Evolutionary conservation across 2,888 invertebrate genomes (phyloP).

Genomic region (Plagodis pulveraria): DNA sequence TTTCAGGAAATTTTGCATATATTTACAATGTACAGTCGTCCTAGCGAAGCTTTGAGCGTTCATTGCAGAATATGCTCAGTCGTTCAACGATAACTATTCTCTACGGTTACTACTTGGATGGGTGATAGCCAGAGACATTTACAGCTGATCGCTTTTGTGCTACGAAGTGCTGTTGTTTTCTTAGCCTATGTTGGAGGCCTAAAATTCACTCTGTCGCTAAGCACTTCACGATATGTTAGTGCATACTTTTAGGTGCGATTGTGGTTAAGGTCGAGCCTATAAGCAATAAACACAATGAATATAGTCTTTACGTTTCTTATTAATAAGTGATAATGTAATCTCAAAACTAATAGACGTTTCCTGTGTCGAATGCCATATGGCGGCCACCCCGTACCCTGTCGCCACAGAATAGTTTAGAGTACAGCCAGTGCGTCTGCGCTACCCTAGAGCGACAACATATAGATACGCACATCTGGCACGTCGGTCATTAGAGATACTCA

Average conservation of each 20-base stretch:
- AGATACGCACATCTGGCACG: slow-evolving; percentile 62
- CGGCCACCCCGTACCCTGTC: slow-evolving; percentile 44
- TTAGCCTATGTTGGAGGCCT: no score
- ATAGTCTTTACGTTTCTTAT: slow-evolving; percentile 24
- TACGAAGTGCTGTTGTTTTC: no score
- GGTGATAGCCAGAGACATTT: no score
- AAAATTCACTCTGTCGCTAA: no score
- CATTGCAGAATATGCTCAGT: no score
- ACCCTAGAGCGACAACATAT: slow-evolving; percentile 37
- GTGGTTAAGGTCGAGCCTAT: no score
- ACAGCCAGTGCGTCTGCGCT: slow-evolving; percentile 16
- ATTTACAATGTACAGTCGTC: no score
- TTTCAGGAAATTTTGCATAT: no score
- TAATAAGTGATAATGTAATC: slow-evolving; percentile 52
- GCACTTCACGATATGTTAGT: neutral
- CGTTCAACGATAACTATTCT: no score
- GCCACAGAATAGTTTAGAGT: neutral
- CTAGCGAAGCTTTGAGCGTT: no score
- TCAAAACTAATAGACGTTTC: slow-evolving; percentile 62
- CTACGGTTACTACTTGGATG: no score
- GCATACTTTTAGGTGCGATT: neutral
- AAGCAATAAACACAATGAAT: neutral
- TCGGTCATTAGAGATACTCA: slow-evolving; percentile 57
- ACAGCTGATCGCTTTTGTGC: no score
- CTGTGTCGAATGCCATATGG: slow-evolving; percentile 57